Conservation (phyloP, 2,888 invertebrate species). For the Temnothorax rugatulus region DNA sequence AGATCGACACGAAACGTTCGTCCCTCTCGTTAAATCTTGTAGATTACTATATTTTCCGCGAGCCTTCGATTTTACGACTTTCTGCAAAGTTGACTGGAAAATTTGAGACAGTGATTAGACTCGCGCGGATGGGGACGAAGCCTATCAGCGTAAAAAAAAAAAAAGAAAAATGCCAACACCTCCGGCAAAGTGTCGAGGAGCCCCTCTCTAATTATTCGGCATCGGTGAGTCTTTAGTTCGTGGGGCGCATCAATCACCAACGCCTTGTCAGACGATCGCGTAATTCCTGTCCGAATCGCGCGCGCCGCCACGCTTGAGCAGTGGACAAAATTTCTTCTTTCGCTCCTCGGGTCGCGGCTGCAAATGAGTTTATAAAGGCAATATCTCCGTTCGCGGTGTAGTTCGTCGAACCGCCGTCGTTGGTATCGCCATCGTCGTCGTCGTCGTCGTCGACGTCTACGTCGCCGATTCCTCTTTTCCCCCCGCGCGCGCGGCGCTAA, state of each 20-base stretch:
- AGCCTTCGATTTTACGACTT: slow-evolving; percentile 25
- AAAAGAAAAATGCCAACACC: slow-evolving; percentile 74
- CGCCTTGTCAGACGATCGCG: slow-evolving; percentile 75
- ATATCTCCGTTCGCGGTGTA: slow-evolving; percentile 81
- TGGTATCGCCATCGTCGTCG: slow-evolving; percentile 54
- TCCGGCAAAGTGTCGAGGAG: slow-evolving; percentile 80
- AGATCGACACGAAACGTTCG: background rate
- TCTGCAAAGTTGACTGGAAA: slow-evolving; percentile 43
- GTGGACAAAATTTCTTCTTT: slow-evolving; percentile 70
- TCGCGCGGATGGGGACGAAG: background rate
- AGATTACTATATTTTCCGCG: background rate
- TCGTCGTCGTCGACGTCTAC: slow-evolving; percentile 63
- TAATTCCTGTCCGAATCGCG: slow-evolving; percentile 69
- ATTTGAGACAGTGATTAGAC: slow-evolving; percentile 25
- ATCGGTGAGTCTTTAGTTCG: slow-evolving; percentile 81
- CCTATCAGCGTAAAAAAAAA: slow-evolving; percentile 32
- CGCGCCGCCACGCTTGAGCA: background rate
- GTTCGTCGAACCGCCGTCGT: slow-evolving; percentile 76
- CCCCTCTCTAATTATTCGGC: slow-evolving; percentile 82
- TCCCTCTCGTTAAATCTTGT: background rate
- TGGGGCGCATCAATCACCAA: slow-evolving; percentile 81
- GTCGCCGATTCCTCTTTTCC: slow-evolving; percentile 55
- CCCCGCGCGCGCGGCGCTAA: slow-evolving; percentile 78
- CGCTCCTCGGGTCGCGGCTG: slow-evolving; percentile 79
- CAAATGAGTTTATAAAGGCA: slow-evolving; percentile 86